Percentiles rank a stretch among this genome's conserved stretches.
phyloP scores from a whole-genome alignment of 2,113 vertebrate genomes.

The Phylloscopus trochilus region DNA sequence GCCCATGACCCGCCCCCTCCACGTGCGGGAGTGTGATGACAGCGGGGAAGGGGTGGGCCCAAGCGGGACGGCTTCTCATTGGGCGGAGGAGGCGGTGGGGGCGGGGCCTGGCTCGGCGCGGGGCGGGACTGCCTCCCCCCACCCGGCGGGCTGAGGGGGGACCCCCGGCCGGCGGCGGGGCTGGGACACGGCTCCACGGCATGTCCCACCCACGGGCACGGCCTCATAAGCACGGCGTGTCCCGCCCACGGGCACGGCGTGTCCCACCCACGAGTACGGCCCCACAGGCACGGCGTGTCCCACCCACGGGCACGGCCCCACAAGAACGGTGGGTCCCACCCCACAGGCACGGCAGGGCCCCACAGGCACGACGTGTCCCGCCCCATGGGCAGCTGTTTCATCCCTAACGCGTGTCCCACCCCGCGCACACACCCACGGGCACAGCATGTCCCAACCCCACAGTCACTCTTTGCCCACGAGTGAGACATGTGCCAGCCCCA shows the following conservation, averaged over 20 bases:
- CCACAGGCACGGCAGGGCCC: background rate
- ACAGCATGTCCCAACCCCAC: background rate
- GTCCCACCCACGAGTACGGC: background rate
- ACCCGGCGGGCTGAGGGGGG: background rate
- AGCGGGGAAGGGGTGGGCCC: background rate
- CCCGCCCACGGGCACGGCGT: too few relatives aligned
- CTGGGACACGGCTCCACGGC: background rate
- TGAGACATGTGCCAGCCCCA: fast-evolving
- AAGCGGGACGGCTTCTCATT: background rate
- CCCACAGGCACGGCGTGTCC: fast-evolving
- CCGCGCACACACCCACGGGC: background rate
- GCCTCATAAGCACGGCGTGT: too few relatives aligned
- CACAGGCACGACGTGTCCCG: background rate
- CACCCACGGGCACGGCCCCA: background rate
- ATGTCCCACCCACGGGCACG: too few relatives aligned
- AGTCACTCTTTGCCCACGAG: fast-evolving
- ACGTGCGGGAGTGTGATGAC: conserved; percentile 61
- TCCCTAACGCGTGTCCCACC: background rate
- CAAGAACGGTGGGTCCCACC: too few relatives aligned
- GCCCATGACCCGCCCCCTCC: background rate
- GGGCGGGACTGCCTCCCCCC: background rate
- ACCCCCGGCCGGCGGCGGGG: background rate
- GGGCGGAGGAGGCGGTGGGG: fast-evolving
- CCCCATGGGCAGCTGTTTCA: background rate
- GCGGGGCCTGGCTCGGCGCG: background rate